Evolutionary conservation across 2,113 vertebrate species (phyloP), one percentile per base, ranked within the genome.

Genomic region (Talpa occidentalis): DNA sequence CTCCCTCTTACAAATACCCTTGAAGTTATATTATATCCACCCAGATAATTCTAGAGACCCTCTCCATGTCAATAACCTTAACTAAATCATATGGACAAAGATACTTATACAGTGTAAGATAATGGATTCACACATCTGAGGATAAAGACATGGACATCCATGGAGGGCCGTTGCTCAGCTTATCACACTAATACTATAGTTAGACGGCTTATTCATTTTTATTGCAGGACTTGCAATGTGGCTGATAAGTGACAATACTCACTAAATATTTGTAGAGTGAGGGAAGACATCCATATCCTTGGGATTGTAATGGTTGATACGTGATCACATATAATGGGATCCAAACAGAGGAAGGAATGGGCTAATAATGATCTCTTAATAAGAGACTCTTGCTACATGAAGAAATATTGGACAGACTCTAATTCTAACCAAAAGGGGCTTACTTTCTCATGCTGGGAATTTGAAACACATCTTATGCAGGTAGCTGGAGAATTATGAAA

Each of bases 111-210:
- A 14, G 12, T 26, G 9, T n/a, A 78, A 47, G 0, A 6, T 24
- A 37, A 26, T 5, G 22, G 19, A 40, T 12, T 91, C 12, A 35
- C 37, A 42, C 44, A 3, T 24, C 62, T 37, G 11, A 89, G 49
- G 9, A 42, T 69, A 16, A 78, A 11, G 15, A 19, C 19, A 17
- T 26, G 10, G 7, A 2, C 32, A 79, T 26, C 22, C 28, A 60
- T 73, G 21, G 47, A 47, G 24, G 2, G 5, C 2, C 28, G 8
- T 52, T 49, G 37, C 22, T 49, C 59, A 86, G 10, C 5, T 26
- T 7, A 44, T 16, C 6, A 12, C 3, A 37, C 3, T 44, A 32
- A 78, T 30, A 10, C 1, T 11, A 1, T n/a, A n/a, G 4, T 52
- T 8, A 42, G 11, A 26, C 19, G 35, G 1, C 16, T 62, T 42